Base-by-base conservation (phyloP, 2,888 invertebrate species). In the Trissolcus brochymenae region DNA sequence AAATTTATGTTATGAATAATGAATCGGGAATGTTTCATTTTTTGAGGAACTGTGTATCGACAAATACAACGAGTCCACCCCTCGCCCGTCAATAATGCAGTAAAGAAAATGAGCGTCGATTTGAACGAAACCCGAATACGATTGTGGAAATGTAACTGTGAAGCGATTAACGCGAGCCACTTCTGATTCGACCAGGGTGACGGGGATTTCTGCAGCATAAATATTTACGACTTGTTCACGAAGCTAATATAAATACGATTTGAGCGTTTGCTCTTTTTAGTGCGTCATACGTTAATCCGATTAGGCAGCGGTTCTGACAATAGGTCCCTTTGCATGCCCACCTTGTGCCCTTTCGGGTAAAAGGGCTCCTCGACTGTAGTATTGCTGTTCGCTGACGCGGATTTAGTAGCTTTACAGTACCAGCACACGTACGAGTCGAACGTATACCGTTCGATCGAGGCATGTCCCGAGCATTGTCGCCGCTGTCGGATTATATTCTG, bases 241-340 rank as follows among this genome's bases (percentile, higher is more conserved):
- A 84, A 86, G 88, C 87, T 88, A 88, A 88, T 89, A 88, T 88
- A 89, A 89, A 88, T 88, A 88, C 88, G 89, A 89, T 89, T 89
- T 88, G 85, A 87, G 87, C 88, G 86, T 87, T 89, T 89, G 89
- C 89, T 89, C 89, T 89, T 89, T 88, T 89, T 89, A 86, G 84
- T 83, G 84, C 83, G 86, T 70, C 75, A 57, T 82, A 82, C 86
- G 84, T 82, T 88, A 88, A 89, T 88, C 89, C 86, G 89, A 88
- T 89, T 89, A 88, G 84, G 82, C 71, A 68, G 64, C 77, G 79
- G 77, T 57, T 54, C 61, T 59, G 50, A 79, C 79, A 79, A 79
- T 77, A 55, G 71, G 74, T 29, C 64, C 65, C 56, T 57, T 43
- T 53, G 41, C 70, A 19, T 49, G 62, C 71, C 60, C 66, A 72